phyloP scores from a whole-genome alignment of 2,797 vertebrate species.

The Pelobates cultripes region DNA sequence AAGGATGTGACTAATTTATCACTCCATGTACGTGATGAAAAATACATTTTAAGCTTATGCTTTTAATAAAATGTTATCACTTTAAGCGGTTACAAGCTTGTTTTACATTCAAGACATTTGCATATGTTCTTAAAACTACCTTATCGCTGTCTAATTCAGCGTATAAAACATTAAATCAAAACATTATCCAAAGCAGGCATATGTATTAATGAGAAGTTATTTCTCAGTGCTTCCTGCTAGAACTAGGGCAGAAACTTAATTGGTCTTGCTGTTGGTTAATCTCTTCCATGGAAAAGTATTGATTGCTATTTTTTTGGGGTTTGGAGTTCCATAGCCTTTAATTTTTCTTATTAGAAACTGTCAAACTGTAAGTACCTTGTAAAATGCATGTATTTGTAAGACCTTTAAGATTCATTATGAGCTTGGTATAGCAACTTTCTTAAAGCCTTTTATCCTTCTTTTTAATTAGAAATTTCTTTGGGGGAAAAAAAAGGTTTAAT shows the following conservation, averaged over 20 bases:
- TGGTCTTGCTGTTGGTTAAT: conserved; percentile 54
- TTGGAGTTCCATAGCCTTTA: conserved; percentile 48
- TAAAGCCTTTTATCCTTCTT: conserved; percentile 54
- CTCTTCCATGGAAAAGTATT: conserved; percentile 40
- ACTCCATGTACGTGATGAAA: not conserved
- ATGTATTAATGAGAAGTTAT: conserved; percentile 49
- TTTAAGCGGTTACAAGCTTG: not conserved
- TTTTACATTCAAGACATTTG: conserved; percentile 15
- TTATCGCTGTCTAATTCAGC: conserved; percentile 18
- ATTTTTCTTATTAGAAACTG: conserved; percentile 56
- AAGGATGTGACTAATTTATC: too few relatives aligned
- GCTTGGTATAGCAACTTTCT: conserved; percentile 48
- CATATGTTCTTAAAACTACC: conserved; percentile 14
- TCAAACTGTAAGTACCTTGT: conserved; percentile 55
- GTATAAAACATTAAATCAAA: conserved; percentile 37
- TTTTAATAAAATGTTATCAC: not conserved
- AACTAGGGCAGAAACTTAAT: conserved; percentile 54
- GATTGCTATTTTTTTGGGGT: conserved; percentile 48
- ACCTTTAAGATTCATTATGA: conserved; percentile 55
- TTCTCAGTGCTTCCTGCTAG: conserved; percentile 32
- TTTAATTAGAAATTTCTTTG: conserved; percentile 51
- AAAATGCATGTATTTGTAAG: conserved; percentile 55
- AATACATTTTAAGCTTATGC: not conserved
- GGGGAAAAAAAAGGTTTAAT: conserved; percentile 45
- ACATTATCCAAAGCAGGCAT: conserved; percentile 30